Base-by-base conservation (phyloP, 2,888 invertebrate genomes). In the Tachina fera region DNA sequence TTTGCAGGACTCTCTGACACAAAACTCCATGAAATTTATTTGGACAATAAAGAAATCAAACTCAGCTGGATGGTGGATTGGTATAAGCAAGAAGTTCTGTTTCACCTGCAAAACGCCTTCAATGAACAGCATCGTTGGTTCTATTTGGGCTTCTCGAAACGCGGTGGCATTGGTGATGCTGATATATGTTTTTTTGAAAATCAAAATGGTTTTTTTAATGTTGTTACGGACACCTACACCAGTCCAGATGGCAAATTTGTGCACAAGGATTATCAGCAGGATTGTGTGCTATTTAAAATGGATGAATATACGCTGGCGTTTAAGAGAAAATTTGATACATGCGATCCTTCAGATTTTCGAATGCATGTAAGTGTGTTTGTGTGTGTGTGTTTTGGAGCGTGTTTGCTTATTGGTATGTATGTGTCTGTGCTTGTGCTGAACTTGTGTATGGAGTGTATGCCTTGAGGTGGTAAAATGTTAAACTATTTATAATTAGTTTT, bases 111-210 rank as follows among this genome's bases (percentile, higher is more conserved):
- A 88, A 92, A 93, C 76, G 93, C 92, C 13, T 93, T 93, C 86
- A 91, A 91, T 74, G 90, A 91, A 86, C 90, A 92, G 80, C 92
- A 92, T 89, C 94, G 94, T 71, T 98, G 97, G 97, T 95, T 98
- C 89, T 97, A 96, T 0, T 83, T 98, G 68, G 98, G 98, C 49
- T 98, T 97, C 93, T 98, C 98, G 1, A 95, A 97, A 89, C 95
- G 96, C 82, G 98, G 98, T 1, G 94, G 95, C 63, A 89, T 94
- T 4, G 94, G 94, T 84, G 95, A 95, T 58, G 96, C 97, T 0
- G 98, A 98, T 93, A 95, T 97, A 84, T 98, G 97, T 89, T 93
- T 97, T 63, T 93, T 97, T 78, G 97, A 97, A 96, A 94, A 95
- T 68, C 92, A 92, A 86, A 92, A 92, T 87, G 92, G 92, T 9